phyloP scores from a whole-genome alignment of 1,140 invertebrate species.

The Trypoxylus dichotomus region DNA sequence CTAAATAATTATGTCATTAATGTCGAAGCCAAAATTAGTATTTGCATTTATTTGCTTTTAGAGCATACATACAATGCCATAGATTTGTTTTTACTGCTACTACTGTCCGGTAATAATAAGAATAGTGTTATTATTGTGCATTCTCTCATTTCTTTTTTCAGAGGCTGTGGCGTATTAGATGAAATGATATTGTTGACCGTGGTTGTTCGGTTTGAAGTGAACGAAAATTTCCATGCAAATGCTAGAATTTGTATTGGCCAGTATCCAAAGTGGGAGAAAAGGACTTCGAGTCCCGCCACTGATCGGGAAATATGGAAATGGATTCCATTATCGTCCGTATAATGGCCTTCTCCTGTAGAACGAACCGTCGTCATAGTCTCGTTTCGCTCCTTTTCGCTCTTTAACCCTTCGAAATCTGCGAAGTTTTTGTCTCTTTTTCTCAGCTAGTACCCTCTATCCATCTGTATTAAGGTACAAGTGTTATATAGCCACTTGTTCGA shows the following conservation, averaged over 20 bases:
- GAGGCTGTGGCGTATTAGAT: background rate
- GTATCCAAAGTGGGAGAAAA: constrained; percentile 32
- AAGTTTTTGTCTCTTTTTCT: background rate
- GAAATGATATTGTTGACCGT: constrained; percentile 3
- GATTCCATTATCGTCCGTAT: constrained; percentile 43
- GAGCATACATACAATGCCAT: no score
- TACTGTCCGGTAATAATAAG: no score
- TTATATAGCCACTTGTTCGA: constrained; percentile 41
- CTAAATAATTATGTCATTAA: no score
- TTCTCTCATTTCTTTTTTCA: background rate
- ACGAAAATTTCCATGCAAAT: constrained; percentile 19
- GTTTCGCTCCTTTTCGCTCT: background rate
- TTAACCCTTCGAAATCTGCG: background rate
- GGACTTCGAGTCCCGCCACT: constrained; percentile 26
- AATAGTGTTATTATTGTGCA: no score
- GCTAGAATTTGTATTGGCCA: constrained; percentile 31
- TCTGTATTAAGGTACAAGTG: constrained; percentile 37
- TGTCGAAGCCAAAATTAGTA: no score
- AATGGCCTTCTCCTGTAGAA: constrained; percentile 38
- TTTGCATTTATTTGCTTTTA: no score
- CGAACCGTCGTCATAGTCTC: background rate
- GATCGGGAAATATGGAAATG: constrained; percentile 32
- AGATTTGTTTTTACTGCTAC: no score
- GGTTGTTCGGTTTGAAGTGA: background rate
- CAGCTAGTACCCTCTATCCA: background rate